Conservation (phyloP, 1,140 invertebrate species). For the Platorchestia sp. region DNA sequence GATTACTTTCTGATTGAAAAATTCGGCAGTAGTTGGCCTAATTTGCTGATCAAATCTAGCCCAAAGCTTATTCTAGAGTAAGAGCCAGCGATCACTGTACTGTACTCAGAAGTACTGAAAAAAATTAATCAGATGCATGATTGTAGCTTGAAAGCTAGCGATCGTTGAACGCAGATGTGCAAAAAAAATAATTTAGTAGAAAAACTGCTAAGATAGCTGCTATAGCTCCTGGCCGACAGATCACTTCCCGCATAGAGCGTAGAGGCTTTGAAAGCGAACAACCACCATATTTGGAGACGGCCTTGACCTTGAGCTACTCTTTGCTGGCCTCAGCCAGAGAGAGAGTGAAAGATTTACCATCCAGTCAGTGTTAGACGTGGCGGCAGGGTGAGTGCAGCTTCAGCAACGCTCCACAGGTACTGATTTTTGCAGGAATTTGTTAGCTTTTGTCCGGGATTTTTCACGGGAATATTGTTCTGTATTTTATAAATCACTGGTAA, state of each 20-base stretch:
- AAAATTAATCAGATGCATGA: not conserved
- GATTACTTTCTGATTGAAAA: not conserved
- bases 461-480: not conserved
- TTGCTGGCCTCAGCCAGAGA: not conserved
- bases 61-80: no score
- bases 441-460: not conserved
- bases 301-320: conserved; percentile 33
- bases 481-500: not conserved
- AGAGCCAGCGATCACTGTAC: no score
- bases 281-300: not conserved
- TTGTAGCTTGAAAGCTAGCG: not conserved
- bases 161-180: not conserved
- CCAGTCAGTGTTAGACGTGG: not conserved
- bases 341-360: not conserved
- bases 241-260: conserved; percentile 10
- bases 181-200: not conserved
- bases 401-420: not conserved
- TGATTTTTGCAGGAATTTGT: not conserved
- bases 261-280: not conserved
- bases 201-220: no score
- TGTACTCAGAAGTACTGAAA: no score
- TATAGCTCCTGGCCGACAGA: not conserved
- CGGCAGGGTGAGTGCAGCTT: not conserved
- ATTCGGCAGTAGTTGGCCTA: no score
- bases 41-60: no score